Percentiles rank a stretch among this genome's conserved stretches.
Evolutionary conservation across 2,888 invertebrate species (phyloP).

Genomic region (Scelioninae gen. 2): DNA sequence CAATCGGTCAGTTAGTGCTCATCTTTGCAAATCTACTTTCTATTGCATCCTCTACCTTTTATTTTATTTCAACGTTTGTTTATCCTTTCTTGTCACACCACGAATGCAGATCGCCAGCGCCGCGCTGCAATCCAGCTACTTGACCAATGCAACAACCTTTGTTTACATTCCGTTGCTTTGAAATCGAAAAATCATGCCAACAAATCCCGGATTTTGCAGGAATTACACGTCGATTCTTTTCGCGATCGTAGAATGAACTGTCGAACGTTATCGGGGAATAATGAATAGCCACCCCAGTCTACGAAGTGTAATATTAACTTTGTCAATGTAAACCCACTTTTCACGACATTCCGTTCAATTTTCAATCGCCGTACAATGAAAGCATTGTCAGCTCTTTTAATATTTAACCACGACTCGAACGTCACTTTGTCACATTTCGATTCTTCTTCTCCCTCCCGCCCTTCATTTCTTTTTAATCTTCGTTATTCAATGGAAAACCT

Average conservation of each 20-base stretch:
- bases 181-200: too few relatives aligned
- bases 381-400: too few relatives aligned
- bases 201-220: constrained; percentile 7
- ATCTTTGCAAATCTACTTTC: not conserved
- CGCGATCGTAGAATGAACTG: not conserved
- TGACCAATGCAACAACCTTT: constrained; percentile 62
- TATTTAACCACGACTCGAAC: not conserved
- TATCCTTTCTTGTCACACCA: too few relatives aligned
- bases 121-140: constrained; percentile 69
- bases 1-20: too few relatives aligned
- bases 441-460: too few relatives aligned
- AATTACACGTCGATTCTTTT: constrained; percentile 18
- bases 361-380: too few relatives aligned
- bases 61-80: constrained; percentile 8
- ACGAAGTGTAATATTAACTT: too few relatives aligned
- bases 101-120: constrained; percentile 65
- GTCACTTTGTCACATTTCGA: too few relatives aligned
- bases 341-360: not conserved
- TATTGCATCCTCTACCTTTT: not conserved
- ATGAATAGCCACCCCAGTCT: too few relatives aligned
- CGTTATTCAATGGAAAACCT: not conserved
- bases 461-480: not conserved
- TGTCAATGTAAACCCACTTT: too few relatives aligned
- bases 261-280: too few relatives aligned
- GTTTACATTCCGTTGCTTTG: too few relatives aligned